Conservation (phyloP, 64 coral and sea anemone species). For the Porites australiensis region DNA sequence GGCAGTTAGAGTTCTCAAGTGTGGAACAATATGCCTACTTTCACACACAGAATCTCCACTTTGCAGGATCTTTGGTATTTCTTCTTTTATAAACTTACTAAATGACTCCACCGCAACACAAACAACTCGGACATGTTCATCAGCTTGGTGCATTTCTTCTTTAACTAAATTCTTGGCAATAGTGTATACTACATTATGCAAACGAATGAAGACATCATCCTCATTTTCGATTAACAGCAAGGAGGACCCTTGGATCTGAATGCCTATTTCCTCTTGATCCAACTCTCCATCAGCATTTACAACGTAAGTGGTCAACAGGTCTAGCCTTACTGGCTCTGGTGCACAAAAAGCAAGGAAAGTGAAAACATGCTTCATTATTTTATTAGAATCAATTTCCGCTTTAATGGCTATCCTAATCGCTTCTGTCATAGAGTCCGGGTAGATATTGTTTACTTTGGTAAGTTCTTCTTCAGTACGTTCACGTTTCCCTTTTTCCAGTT, state of each 20-base stretch:
- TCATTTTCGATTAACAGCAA: constrained; percentile 7
- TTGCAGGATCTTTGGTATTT: not conserved
- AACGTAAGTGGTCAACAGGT: constrained; percentile 54
- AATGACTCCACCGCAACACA: not conserved
- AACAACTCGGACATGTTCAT: constrained; percentile 1
- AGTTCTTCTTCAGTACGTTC: constrained; percentile 33
- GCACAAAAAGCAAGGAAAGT: constrained; percentile 61
- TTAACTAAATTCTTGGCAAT: not conserved
- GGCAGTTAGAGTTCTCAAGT: not conserved
- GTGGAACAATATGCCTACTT: not conserved
- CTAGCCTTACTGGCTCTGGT: constrained; percentile 34
- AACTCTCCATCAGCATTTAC: not conserved
- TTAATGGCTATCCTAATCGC: constrained; percentile 44
- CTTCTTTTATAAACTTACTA: constrained; percentile 5
- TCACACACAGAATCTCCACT: not conserved
- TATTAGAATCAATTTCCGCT: not conserved
- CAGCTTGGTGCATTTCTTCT: not conserved
- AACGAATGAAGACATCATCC: not conserved
- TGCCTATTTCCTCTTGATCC: constrained; percentile 13
- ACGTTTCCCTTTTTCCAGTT: constrained; percentile 72
- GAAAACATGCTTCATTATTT: constrained; percentile 61
- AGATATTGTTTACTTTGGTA: constrained; percentile 13
- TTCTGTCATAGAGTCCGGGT: constrained; percentile 52
- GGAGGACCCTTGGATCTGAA: constrained; percentile 23
- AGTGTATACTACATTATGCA: constrained; percentile 2